Evolutionary conservation across 2,113 vertebrate species (phyloP), one percentile per base, ranked within the genome.

Genomic region (Caranx ignobilis): DNA sequence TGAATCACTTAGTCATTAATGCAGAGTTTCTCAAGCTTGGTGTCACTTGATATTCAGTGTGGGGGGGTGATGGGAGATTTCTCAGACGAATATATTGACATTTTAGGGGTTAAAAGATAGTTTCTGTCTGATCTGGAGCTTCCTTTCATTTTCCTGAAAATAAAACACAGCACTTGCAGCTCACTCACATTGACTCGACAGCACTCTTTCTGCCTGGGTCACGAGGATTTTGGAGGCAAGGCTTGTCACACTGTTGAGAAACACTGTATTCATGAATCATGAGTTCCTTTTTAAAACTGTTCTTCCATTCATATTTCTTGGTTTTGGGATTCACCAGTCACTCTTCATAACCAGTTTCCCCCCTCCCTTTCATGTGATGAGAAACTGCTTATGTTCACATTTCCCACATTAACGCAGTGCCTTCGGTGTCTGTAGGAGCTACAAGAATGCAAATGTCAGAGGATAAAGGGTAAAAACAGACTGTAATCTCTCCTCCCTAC

Each of bases 321-420:
- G 9, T 43, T 71, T 71, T 31, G 4, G 41, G 3, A 57, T 32
- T 71, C 70, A 26, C 59, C 19, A 18, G 59, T 45, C 82, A 45
- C 57, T 59, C 12, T 73, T 68, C 19, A 62, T 32, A 39, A 34
- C 43, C 47, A 43, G 1, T 43, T 71, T 57, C 31, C 9, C 43
- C 13, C 68, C 6, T 64, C 43, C n/a, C n/a, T n/a, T n/a, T n/a
- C 16, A 2, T 5, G 9, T 41, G 39, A 65, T n/a, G 50, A 47
- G 45, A 19, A 39, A 69, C 50, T 43, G 62, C 79, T 52, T 31
- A 71, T 86, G 72, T 54, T 10, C 71, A 59, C 54, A 48, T 61
- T 67, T 65, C 35, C 75, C 74, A 77, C 81, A 81, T 77, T 71
- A 76, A 84, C 68, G 75, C 92, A 80, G 90, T 93, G 91, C 92